Evolutionary conservation across 2,888 invertebrate species (phyloP), one percentile per base, ranked within the genome.

Genomic region (Drosophila colorata): DNA sequence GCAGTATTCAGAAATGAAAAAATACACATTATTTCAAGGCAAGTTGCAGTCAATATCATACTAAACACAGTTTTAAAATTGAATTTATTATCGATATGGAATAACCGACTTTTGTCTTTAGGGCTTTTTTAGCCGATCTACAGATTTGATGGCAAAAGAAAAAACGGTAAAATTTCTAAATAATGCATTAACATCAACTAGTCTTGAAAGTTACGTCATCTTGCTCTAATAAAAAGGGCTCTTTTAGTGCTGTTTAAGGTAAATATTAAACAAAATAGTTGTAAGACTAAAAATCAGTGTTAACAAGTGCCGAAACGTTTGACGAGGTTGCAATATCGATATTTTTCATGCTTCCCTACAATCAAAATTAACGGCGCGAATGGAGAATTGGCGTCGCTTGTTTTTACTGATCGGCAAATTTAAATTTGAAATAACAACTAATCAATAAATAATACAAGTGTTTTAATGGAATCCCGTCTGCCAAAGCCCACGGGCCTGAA

Each of bases 401-500:
- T 44, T 52, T 40, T 65, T 51, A 11, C 46, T 7, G 7, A 38
- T 44, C 16, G n/a, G 46, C 18, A 28, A 41, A 28, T 64, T 47
- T 46, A 14, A 41, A 33, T 57, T 28, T 25, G 25, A 16, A 55
- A 16, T 44, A 37, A 20, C 6, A 13, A 55, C 23, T 7, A 49
- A 6, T 13, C 23, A 28, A 16, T 16, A 47, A 6, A 47, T 14
- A 44, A 33, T 11, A 41, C 1, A 25, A 38, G 16, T 13, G n/a
- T 1, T 11, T 48, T 1, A 40, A 94, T 94, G 94, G 93, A 93
- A 77, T 93, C 94, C 6, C 92, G 93, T 28, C 86, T 93, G 63
- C 93, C 93, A n/a, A 93, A 93, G 55, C 92, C 92, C 1, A 79
- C 88, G 9, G 82, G 75, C 0, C 18, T 91, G 0, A 92, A 88